Base-by-base conservation (phyloP, 64 coral and sea anemone genomes). In the Porites australiensis region DNA sequence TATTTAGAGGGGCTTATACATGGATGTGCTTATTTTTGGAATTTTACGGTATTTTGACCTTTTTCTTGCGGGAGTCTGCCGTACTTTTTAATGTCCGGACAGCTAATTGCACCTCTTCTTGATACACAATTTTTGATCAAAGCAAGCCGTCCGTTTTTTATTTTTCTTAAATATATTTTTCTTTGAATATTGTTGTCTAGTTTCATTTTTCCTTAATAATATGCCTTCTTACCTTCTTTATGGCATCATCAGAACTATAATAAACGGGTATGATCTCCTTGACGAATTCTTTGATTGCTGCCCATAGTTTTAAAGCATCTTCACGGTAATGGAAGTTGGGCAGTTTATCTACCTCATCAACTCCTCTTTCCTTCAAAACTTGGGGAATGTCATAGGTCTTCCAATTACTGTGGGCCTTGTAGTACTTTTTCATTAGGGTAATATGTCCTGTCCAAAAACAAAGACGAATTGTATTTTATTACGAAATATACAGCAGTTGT, bases 321-420 rank as follows among this genome's bases (percentile, higher is more conserved):
- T 98, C 92, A 62, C 96, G 92, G 80, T 98, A 98, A 21, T 92
- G 74, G 22, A 92, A 98, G 60, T 95, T 92, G n/a, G 93, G 96
- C 4, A 98, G 86, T 70, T 95, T 98, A 4, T 89, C 16, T 13
- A 23, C 75, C 65, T 98, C 90, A 47, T 58, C 58, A 13, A 98
- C 59, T 19, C 96, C 96, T 75, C 93, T 95, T 57, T 66, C 83
- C 19, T 98, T 89, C 43, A 98, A 69, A 44, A 88, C 50, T 6
- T 58, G 44, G 0, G 96, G 96, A 10, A 98, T 44, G n/a, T 89
- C 87, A 43, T 92, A 57, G 64, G 92, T 93, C n/a, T 85, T 65
- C 89, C 93, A 98, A 37, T 37, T 37, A 11, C 89, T 95, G n/a
- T 72, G 58, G 43, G 14, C 66, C 73, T 81, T 95, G 72, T 93